These are phyloP conservation scores for Chelidonichthys spinosus DNA, from an alignment of 2,797 vertebrate genomes.

Conservation along the genomic window DNA sequence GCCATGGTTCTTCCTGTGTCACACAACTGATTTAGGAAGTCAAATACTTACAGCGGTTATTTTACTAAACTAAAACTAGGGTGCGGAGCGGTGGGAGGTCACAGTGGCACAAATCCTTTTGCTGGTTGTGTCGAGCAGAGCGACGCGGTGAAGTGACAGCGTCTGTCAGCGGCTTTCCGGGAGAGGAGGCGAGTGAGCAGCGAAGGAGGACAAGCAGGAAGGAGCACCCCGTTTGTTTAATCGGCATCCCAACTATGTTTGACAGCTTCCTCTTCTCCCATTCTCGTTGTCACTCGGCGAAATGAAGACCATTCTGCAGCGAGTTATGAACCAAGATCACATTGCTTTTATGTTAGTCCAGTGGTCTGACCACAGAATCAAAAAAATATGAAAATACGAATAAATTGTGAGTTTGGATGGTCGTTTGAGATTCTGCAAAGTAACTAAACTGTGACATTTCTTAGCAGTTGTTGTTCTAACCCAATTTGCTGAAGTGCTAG, in stretches of 20 bases:
- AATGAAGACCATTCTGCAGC: no score
- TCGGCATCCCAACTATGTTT: slow-evolving; percentile 29
- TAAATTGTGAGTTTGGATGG: not conserved
- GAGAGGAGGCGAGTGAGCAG: slow-evolving; percentile 40
- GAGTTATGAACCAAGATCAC: not conserved
- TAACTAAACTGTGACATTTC: not conserved
- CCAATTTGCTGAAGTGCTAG: not conserved
- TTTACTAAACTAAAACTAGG: slow-evolving; percentile 49
- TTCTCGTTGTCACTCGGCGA: slow-evolving; percentile 2
- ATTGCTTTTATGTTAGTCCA: not conserved
- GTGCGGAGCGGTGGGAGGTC: slow-evolving; percentile 43
- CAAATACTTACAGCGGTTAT: slow-evolving; percentile 48
- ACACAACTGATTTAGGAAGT: slow-evolving; percentile 39
- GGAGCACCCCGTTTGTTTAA: slow-evolving; percentile 22
- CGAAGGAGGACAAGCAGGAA: slow-evolving; percentile 28
- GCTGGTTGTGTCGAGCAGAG: slow-evolving; percentile 45
- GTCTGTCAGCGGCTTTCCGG: slow-evolving; percentile 56
- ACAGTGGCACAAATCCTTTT: slow-evolving; percentile 50
- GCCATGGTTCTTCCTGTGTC: slow-evolving; percentile 22
- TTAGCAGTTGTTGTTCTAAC: no score
- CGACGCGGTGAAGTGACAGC: slow-evolving; percentile 59
- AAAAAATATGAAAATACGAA: not conserved
- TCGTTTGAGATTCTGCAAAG: not conserved
- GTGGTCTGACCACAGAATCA: not conserved
- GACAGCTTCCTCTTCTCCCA: slow-evolving; percentile 41